Percentiles rank a stretch among this genome's conserved stretches.
Evolutionary conservation across 1,140 invertebrate genomes (phyloP).

Genomic region (Drosophila subobscura): DNA sequence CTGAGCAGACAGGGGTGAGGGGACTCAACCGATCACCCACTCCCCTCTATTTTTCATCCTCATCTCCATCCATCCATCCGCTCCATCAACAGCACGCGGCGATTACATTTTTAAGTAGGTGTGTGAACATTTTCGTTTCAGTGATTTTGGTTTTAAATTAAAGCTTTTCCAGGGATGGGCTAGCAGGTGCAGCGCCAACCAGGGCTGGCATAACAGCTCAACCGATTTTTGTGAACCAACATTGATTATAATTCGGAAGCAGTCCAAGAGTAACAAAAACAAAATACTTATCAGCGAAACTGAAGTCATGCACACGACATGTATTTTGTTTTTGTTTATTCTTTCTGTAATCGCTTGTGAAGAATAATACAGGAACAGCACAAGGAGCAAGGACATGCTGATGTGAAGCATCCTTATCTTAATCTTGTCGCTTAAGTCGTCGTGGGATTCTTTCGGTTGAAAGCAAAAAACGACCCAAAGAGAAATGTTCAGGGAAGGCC

Average conservation of each 20-base stretch:
- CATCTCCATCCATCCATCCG: not conserved
- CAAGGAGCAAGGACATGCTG: too few species aligned
- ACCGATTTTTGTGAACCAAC: too few species aligned
- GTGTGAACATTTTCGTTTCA: constrained; percentile 58
- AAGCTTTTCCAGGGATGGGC: constrained; percentile 31
- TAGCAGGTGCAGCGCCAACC: constrained; percentile 1
- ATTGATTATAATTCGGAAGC: too few species aligned
- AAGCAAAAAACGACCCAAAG: not conserved
- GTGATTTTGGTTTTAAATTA: constrained; percentile 50
- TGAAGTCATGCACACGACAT: too few species aligned
- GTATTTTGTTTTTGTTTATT: too few species aligned
- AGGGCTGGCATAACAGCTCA: not conserved
- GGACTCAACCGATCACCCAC: constrained; percentile 20
- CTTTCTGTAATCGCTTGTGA: too few species aligned
- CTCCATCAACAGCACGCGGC: constrained; percentile 34
- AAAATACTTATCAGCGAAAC: too few species aligned
- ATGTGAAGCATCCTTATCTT: too few species aligned
- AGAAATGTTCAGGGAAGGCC: constrained; percentile 2
- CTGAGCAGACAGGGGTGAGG: constrained; percentile 31
- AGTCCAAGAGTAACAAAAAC: too few species aligned
- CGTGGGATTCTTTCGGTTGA: too few species aligned
- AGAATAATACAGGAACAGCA: too few species aligned
- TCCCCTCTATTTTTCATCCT: not conserved
- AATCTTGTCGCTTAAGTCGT: too few species aligned
- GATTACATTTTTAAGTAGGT: constrained; percentile 66